These are phyloP conservation scores for Propithecus perrieri DNA, from an alignment of 2,797 vertebrate species.

Conservation along the genomic window DNA sequence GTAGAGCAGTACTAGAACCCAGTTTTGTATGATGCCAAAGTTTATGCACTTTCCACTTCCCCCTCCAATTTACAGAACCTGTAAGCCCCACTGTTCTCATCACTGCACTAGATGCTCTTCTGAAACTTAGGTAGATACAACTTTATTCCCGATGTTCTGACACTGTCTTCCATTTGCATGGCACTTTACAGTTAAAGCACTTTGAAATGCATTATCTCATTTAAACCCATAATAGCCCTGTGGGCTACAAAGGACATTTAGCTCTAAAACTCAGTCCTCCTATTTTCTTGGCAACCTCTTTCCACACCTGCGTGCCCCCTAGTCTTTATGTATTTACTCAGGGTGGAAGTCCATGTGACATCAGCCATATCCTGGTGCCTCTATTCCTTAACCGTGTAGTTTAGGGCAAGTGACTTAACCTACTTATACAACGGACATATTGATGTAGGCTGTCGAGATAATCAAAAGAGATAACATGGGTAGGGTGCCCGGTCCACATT, in stretches of 20 bases:
- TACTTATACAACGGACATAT: background rate
- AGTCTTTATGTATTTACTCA: background rate
- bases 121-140: background rate
- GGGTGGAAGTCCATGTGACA: background rate
- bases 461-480: background rate
- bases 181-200: background rate
- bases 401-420: background rate
- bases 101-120: background rate
- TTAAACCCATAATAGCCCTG: background rate
- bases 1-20: background rate
- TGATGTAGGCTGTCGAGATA: background rate
- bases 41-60: background rate
- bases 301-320: background rate
- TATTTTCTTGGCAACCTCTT: background rate
- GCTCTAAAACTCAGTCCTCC: background rate
- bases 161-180: background rate
- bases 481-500: background rate
- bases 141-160: background rate
- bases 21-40: background rate
- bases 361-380: background rate
- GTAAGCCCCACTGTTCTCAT: background rate
- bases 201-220: background rate
- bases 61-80: background rate
- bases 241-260: background rate
- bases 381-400: background rate